Conservation (phyloP, 2,113 vertebrate genomes). For the Toxotes chatareus region DNA sequence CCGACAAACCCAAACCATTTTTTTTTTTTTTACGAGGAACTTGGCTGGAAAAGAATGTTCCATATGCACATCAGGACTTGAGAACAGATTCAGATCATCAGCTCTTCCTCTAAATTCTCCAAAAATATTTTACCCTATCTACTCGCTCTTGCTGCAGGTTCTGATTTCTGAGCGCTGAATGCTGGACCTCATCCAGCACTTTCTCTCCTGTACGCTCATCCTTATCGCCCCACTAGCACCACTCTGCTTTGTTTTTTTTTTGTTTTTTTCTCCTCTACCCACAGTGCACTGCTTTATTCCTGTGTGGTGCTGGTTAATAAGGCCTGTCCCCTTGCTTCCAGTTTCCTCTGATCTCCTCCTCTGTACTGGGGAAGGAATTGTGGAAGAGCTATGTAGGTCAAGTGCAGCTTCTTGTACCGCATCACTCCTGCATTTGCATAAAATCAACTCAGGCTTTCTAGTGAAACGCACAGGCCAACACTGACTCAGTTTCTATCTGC, state of each 20-base stretch:
- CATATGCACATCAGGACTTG: constrained; percentile 45
- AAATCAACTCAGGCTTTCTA: constrained; percentile 54
- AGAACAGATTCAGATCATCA: constrained; percentile 43
- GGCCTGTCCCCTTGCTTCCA: constrained; percentile 52
- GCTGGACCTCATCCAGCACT: constrained; percentile 26
- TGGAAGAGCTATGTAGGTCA: constrained; percentile 79
- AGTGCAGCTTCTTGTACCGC: constrained; percentile 71
- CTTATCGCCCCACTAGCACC: constrained; percentile 29
- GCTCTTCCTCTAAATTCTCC: constrained; percentile 46
- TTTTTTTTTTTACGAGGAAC: constrained; percentile 32
- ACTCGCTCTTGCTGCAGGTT: not conserved
- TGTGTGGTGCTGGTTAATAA: constrained; percentile 51
- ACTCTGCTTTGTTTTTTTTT: constrained; percentile 40
- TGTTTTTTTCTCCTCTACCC: constrained; percentile 5
- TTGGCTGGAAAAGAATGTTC: constrained; percentile 65
- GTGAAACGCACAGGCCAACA: constrained; percentile 20
- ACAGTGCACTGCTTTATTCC: constrained; percentile 51
- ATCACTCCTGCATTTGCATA: constrained; percentile 73
- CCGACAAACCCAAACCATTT: constrained; percentile 43
- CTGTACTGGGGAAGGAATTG: constrained; percentile 61
- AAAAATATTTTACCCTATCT: constrained; percentile 2
- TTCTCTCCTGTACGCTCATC: constrained; percentile 10
- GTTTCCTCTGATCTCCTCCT: constrained; percentile 71
- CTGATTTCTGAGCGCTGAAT: constrained; percentile 16
- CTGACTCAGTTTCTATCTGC: constrained; percentile 39